A percentile compares a stretch with the other conserved stretches of the same genome.
Conservation (phyloP, 2,113 vertebrate genomes). For the Amphiprion ocellaris region DNA sequence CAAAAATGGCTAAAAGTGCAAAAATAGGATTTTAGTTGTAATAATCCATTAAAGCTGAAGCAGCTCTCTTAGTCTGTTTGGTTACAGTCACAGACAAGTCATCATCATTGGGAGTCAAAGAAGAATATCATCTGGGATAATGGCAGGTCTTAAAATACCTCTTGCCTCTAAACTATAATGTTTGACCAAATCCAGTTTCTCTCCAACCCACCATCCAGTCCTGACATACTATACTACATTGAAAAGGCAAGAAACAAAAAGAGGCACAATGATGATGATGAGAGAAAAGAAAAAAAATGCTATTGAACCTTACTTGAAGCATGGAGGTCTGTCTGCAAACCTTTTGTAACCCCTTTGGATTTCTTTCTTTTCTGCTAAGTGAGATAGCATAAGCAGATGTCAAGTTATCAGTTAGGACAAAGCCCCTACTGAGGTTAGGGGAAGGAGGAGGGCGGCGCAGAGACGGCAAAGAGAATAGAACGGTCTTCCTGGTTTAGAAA, state of each 20-base stretch:
- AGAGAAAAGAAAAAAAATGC: constrained; percentile 7
- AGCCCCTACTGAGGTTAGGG: constrained; percentile 27
- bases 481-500: constrained; percentile 68
- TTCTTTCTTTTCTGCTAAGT: constrained; percentile 15
- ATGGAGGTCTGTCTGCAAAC: neutral
- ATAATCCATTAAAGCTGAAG: neutral
- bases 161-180: constrained; percentile 1
- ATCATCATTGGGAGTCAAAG: neutral
- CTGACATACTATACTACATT: neutral
- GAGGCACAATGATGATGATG: neutral
- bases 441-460: constrained; percentile 35
- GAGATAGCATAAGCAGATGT: constrained; percentile 46
- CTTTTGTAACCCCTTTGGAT: neutral
- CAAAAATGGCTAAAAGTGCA: neutral
- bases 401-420: constrained; percentile 11
- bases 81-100: neutral
- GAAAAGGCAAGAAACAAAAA: neutral
- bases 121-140: constrained; percentile 6
- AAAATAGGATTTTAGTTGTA: neutral
- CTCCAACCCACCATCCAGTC: neutral
- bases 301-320: neutral
- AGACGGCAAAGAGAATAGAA: constrained; percentile 27
- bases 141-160: neutral
- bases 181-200: neutral
- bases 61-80: too few relatives aligned